A percentile compares a stretch with the other conserved stretches of the same genome.
Evolutionary conservation across 2,888 invertebrate genomes (phyloP).

Genomic region (Crematogaster levior): DNA sequence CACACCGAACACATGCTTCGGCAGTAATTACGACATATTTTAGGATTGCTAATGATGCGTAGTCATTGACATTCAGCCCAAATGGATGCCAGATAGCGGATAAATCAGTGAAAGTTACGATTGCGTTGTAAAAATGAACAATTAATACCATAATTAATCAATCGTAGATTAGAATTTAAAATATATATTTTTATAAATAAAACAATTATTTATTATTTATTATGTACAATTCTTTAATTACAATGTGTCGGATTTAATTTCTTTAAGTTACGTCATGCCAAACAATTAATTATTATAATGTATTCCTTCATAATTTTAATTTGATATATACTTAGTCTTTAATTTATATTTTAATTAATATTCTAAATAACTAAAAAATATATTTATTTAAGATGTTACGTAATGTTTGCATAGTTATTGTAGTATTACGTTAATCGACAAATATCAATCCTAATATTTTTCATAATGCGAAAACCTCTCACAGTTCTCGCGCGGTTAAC

Average conservation of each 20-base stretch:
- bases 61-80: constrained; percentile 42
- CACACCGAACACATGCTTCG: constrained; percentile 9
- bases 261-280: background rate
- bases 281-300: background rate
- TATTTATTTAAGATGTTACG: background rate
- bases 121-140: constrained; percentile 10
- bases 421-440: no score
- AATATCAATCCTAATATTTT: background rate
- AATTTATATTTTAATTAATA: constrained; percentile 14
- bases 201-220: background rate
- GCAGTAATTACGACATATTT: constrained; percentile 45
- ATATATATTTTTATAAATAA: background rate
- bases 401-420: background rate
- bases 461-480: constrained; percentile 5
- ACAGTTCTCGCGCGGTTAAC: background rate
- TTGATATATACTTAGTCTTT: background rate
- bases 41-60: constrained; percentile 4
- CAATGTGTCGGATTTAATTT: background rate
- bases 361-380: background rate
- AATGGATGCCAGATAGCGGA: background rate
- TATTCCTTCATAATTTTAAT: background rate
- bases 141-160: constrained; percentile 1
- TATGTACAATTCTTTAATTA: background rate
- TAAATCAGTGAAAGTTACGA: constrained; percentile 35
- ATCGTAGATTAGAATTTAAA: background rate